A percentile compares a stretch with the other conserved stretches of the same genome.
Conservation (phyloP, 2,797 vertebrate genomes). For the Anomalospiza imberbis region DNA sequence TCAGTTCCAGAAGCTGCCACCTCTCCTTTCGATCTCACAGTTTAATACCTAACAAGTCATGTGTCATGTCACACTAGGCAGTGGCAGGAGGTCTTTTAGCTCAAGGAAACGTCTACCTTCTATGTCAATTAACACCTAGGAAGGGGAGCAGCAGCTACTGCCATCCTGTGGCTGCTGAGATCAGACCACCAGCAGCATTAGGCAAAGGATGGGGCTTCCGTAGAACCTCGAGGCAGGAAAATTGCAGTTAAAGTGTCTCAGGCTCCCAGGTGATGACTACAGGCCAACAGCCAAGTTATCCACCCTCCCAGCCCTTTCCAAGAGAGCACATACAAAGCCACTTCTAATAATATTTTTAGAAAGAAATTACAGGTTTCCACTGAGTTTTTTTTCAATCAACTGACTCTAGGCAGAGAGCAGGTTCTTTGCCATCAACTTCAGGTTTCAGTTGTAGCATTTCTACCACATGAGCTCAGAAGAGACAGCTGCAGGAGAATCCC, state of each 20-base stretch:
- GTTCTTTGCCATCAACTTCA: background rate
- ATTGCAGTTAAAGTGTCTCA: background rate
- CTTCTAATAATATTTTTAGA: background rate
- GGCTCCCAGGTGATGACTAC: background rate
- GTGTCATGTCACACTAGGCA: background rate
- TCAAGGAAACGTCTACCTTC: background rate
- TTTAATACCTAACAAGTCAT: background rate
- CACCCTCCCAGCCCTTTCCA: background rate
- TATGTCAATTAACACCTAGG: background rate
- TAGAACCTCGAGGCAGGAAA: background rate
- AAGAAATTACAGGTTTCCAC: background rate
- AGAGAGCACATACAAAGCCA: background rate
- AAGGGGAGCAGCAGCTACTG: background rate
- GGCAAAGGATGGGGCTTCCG: background rate
- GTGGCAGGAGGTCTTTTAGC: background rate
- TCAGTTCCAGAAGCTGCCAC: background rate
- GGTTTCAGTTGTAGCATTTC: background rate
- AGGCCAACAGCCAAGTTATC: background rate
- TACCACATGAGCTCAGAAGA: background rate
- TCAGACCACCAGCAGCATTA: background rate
- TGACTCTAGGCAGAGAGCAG: background rate
- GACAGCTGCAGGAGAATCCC: background rate
- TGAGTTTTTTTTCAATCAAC: background rate
- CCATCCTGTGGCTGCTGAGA: background rate
- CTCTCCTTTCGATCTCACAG: background rate